Percentiles rank a stretch among this genome's conserved stretches.
Conservation (phyloP, 2,113 vertebrate genomes). For the Pseudopodoces humilis region DNA sequence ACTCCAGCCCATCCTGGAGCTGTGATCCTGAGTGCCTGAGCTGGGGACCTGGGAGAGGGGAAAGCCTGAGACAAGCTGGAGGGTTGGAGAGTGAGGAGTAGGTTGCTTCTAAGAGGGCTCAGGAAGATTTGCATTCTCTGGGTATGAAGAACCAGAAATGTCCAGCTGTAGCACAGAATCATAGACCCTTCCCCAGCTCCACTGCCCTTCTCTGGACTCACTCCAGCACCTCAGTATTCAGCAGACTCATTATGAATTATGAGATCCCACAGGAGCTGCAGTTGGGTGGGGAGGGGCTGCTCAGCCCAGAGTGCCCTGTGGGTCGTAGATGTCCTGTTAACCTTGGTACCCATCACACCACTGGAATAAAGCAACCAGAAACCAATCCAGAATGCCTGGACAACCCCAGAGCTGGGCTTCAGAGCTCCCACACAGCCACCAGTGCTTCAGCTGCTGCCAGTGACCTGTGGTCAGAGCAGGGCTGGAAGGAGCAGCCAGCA, state of each 20-base stretch:
- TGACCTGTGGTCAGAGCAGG: neutral
- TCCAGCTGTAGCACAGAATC: neutral
- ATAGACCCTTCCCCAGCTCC: neutral
- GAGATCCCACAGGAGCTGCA: neutral
- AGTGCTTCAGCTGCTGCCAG: neutral
- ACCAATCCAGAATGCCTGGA: fast-evolving
- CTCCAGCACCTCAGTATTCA: neutral
- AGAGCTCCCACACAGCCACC: neutral
- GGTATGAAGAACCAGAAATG: neutral
- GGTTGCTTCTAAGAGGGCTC: neutral
- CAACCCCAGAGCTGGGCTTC: neutral
- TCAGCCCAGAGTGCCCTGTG: neutral
- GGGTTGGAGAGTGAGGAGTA: neutral
- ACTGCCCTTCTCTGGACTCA: neutral
- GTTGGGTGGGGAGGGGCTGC: neutral
- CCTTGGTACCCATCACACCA: neutral
- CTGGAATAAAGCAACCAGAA: neutral
- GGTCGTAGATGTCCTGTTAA: fast-evolving
- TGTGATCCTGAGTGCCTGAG: neutral
- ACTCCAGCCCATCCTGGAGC: neutral
- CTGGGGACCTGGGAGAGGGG: neutral
- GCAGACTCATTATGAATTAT: neutral
- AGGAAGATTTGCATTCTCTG: neutral
- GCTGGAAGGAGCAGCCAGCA: neutral
- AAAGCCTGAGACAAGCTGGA: fast-evolving